Base-by-base conservation (phyloP, 2,113 vertebrate species). In the Cavia porcellus region DNA sequence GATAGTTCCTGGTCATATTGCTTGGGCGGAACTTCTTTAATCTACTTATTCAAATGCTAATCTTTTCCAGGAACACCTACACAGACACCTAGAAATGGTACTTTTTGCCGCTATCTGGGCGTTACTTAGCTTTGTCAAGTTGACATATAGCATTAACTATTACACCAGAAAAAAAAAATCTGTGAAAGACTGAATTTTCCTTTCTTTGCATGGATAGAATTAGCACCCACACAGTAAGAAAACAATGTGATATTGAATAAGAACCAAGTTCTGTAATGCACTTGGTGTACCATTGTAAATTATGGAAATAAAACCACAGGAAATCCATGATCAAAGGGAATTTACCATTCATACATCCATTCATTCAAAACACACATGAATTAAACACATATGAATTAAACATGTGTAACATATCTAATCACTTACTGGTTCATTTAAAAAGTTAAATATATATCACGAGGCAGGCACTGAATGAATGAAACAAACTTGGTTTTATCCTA, bases 371-470 rank as follows among this genome's bases (percentile, higher is more conserved):
- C 70, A 35, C 1, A 70, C 7, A 50, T 35, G 8, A 52, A 81
- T n/a, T 95, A 89, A 92, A 66, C 84, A 11, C 24, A 79, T 3
- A 35, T 35, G 8, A 52, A 81, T n/a, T 95, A 89, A 92, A 66
- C 84, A 11, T 20, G 74, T 3, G 38, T 45, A 64, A 89, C 38
- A 12, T 28, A 97, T 92, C 80, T 68, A 83, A 15, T 95, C 8
- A 94, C 42, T 91, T 83, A 72, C 25, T 82, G 20, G 47, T 61
- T 96, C 42, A 66, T 84, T 84, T 22, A 92, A 96, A 88, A 94
- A 86, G 92, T 4, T 72, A 35, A 52, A 14, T 70, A 66, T 59
- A 87, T 20, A 50, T 50, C 72, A 64, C 64, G 11, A 90, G 1
- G 14, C 11, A 80, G 13, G 47, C 24, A 83, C 13, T 72, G 20